These are phyloP conservation scores for Carposina sasakii DNA, from an alignment of 1,140 invertebrate genomes.

Conservation along the genomic window DNA sequence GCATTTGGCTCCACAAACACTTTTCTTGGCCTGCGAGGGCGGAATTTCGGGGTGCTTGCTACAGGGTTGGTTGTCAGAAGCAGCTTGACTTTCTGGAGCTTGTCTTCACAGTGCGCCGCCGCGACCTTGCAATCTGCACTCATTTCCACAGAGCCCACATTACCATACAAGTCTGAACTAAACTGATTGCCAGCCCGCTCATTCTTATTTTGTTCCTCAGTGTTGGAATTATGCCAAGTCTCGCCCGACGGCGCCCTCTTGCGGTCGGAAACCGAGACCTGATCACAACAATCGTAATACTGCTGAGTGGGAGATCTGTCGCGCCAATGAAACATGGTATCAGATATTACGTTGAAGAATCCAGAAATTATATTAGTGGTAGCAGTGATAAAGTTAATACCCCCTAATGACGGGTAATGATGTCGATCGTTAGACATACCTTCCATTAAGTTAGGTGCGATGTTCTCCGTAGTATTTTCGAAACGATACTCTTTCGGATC, in stretches of 20 bases:
- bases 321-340: constrained; percentile 41
- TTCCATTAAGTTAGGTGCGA: background rate
- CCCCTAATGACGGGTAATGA: too few relatives aligned
- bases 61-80: constrained; percentile 27
- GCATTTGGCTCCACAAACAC: constrained; percentile 36
- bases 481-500: background rate
- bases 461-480: background rate
- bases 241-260: constrained; percentile 24
- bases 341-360: constrained; percentile 38
- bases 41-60: constrained; percentile 12
- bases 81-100: constrained; percentile 37
- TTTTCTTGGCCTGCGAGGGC: constrained; percentile 24
- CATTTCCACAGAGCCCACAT: constrained; percentile 14
- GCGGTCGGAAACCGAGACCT: constrained; percentile 16
- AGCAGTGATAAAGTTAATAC: constrained; percentile 26
- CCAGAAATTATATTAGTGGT: constrained; percentile 46
- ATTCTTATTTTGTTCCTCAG: constrained; percentile 50
- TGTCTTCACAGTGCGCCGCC: constrained; percentile 39
- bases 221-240: constrained; percentile 44
- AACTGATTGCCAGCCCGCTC: constrained; percentile 26
- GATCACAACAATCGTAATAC: constrained; percentile 45
- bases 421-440: constrained; percentile 12
- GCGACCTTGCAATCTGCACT: constrained; percentile 29
- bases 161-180: constrained; percentile 5
- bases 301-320: constrained; percentile 26